phyloP scores from a whole-genome alignment of 2,113 vertebrate species.

The Apodemus sylvaticus region DNA sequence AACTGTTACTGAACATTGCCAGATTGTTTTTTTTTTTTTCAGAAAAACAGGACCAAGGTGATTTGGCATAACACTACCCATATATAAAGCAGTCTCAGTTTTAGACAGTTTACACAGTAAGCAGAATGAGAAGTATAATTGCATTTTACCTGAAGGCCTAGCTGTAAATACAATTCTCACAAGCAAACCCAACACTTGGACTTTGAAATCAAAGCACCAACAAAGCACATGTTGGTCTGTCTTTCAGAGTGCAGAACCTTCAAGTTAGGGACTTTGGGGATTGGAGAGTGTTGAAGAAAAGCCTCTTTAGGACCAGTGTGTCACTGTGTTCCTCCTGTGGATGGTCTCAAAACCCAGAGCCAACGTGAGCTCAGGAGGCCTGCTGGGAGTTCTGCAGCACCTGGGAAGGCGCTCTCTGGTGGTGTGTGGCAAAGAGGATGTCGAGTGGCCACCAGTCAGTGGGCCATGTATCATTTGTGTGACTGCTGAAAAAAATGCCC shows the following conservation, averaged over 20 bases:
- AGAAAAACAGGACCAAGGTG: neutral
- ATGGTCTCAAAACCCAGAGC: neutral
- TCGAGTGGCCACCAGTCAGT: neutral
- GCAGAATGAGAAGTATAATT: slow-evolving; percentile 42
- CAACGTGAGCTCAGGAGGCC: neutral
- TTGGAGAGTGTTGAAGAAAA: neutral
- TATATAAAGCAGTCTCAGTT: slow-evolving; percentile 18
- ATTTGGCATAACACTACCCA: neutral
- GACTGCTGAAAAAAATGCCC: neutral
- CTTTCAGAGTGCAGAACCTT: slow-evolving; percentile 5
- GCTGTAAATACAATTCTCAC: slow-evolving; percentile 18
- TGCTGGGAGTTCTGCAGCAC: neutral
- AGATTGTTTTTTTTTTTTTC: neutral
- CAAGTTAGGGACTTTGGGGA: neutral
- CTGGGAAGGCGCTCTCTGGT: neutral
- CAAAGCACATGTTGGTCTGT: neutral
- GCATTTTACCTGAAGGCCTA: neutral
- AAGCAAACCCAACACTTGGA: slow-evolving; percentile 31
- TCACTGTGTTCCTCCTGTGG: neutral
- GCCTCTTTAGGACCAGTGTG: neutral
- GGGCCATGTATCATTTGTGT: neutral
- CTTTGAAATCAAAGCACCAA: slow-evolving; percentile 26
- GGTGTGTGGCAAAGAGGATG: neutral
- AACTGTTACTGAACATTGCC: neutral
- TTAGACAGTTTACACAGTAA: neutral